Evolutionary conservation across 2,797 vertebrate species (phyloP), one percentile per base, ranked within the genome.

Genomic region (Sciurus vulgaris): DNA sequence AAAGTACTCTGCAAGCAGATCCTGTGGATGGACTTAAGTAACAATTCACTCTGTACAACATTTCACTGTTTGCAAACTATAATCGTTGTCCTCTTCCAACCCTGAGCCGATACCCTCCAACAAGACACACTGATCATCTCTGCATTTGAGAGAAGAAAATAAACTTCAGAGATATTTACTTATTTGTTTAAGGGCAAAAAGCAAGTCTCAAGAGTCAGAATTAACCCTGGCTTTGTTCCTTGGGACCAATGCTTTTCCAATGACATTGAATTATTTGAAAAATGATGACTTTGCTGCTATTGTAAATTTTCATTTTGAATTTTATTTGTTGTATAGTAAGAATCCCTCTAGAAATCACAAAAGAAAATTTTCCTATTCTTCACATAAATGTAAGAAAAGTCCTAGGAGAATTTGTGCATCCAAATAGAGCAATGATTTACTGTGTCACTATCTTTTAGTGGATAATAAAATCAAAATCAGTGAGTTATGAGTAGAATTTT

Each of bases 281-380:
- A 30, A 10, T 3, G 28, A 76, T 20, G 20, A 49, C 0, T 59
- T 72, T 81, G 13, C 83, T 59, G 10, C 47, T 87, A 49, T 63
- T 17, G 24, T 87, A 87, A 76, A 65, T 77, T 63, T 41, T n/a
- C 24, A 51, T 87, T 91, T 77, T 28, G 11, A 76, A 78, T 67
- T 83, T 78, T 73, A 56, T 87, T 83, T 91, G 20, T 63, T 33
- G 14, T 67, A 14, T 3, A 67, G 59, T 63, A 61, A 51, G 11
- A 38, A 73, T 33, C 38, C 38, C 44, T 44, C 49, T 51, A 84
- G 38, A 38, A 70, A 26, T 78, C 30, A 61, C 63, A 59, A 87
- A 72, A 65, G n/a, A 89, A 93, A 90, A 18, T 41, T 76, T 85
- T 84, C 17, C 20, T 28, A 69, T 82, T 89, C 88, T 78, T 76